Percentiles rank a stretch among this genome's conserved stretches.
Evolutionary conservation across 1,140 invertebrate species (phyloP).

Genomic region (Microplitis demolitor): DNA sequence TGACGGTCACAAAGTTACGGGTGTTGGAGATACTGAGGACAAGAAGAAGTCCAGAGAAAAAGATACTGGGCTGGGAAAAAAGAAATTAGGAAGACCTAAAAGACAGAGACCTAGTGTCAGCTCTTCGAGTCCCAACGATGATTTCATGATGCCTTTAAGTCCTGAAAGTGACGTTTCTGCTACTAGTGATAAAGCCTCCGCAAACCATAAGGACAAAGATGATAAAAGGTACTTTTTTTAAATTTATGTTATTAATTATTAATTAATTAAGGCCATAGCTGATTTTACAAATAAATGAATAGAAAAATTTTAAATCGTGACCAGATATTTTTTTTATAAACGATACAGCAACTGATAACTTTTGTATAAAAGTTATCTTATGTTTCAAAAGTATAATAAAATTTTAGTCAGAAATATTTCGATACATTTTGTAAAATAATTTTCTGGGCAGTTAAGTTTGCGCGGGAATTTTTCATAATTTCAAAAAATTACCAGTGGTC

Average conservation of each 20-base stretch:
- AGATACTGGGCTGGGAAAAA: constrained; percentile 39
- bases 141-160: constrained; percentile 58
- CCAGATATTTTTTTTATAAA: no score
- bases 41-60: constrained; percentile 26
- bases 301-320: no score
- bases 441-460: no score
- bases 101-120: constrained; percentile 37
- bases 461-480: no score
- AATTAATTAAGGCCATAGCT: neutral
- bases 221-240: constrained; percentile 49
- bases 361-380: no score
- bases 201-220: constrained; percentile 43
- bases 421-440: no score
- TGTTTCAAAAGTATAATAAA: no score
- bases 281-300: neutral
- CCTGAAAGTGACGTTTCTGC: constrained; percentile 59
- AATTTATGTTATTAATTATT: neutral
- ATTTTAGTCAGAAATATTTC: no score
- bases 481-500: no score
- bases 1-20: constrained; percentile 36
- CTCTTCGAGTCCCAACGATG: constrained; percentile 43
- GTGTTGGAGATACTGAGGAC: neutral
- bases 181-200: constrained; percentile 50
- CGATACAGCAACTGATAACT: no score
- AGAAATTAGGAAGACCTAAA: constrained; percentile 46